Percentiles rank a stretch among this genome's conserved stretches.
Evolutionary conservation across 2,888 invertebrate species (phyloP).

Genomic region (Polia nebulosa): DNA sequence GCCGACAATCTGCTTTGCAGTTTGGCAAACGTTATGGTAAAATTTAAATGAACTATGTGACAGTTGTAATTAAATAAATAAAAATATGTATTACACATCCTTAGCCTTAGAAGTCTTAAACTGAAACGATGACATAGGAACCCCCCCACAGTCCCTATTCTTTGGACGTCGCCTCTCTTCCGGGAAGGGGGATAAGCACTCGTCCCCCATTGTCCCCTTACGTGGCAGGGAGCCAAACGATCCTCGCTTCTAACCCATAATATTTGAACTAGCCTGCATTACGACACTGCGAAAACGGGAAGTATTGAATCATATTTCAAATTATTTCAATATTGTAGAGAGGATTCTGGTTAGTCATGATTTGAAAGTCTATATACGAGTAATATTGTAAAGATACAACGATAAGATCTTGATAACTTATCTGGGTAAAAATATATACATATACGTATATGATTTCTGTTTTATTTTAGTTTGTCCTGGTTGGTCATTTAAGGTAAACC

Average conservation of each 20-base stretch:
- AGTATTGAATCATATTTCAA: slow-evolving; percentile 10
- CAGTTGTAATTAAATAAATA: too few relatives aligned
- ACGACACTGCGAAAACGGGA: not conserved
- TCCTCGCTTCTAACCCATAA: slow-evolving; percentile 17
- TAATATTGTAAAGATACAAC: not conserved
- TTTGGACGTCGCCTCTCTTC: slow-evolving; percentile 39
- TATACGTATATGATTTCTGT: not conserved
- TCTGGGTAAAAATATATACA: not conserved
- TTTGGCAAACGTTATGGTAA: not conserved
- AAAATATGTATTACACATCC: too few relatives aligned
- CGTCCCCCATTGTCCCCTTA: slow-evolving; percentile 27
- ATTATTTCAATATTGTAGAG: not conserved
- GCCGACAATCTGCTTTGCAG: not conserved
- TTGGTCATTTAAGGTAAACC: too few relatives aligned
- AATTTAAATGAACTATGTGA: too few relatives aligned
- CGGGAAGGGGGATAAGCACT: slow-evolving; percentile 36
- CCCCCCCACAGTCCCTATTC: slow-evolving; percentile 9
- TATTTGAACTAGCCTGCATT: slow-evolving; percentile 24
- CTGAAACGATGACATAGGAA: slow-evolving; percentile 9
- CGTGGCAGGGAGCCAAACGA: slow-evolving; percentile 59
- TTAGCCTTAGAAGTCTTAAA: not conserved
- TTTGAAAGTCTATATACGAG: not conserved
- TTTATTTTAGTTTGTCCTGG: not conserved
- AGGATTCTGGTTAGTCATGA: slow-evolving; percentile 2
- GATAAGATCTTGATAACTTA: not conserved